A percentile compares a stretch with the other conserved stretches of the same genome.
These are phyloP conservation scores for Teleogryllus oceanicus DNA, from an alignment of 2,888 invertebrate species.

Conservation along the genomic window DNA sequence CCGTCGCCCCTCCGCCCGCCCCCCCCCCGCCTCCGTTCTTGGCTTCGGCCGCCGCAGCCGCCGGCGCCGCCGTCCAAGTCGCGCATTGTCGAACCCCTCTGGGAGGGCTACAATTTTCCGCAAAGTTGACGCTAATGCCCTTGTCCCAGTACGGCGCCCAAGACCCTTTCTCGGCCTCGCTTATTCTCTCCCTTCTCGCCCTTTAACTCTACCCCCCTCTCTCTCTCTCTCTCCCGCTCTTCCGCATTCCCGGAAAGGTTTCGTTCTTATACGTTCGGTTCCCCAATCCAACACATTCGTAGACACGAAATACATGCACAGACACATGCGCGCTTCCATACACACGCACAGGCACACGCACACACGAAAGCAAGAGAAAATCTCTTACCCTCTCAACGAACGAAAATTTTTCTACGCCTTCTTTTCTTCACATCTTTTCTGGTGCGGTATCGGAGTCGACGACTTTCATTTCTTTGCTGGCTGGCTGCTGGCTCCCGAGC, in stretches of 20 bases:
- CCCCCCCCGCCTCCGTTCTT: background rate
- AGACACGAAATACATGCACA: no score
- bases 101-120: constrained; percentile 33
- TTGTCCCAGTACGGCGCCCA: constrained; percentile 12
- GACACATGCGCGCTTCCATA: no score
- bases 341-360: no score
- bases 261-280: background rate
- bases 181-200: constrained; percentile 21
- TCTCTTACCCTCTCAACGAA: constrained; percentile 29
- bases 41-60: background rate
- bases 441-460: constrained; percentile 28
- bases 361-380: constrained; percentile 19
- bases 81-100: background rate
- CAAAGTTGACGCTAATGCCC: constrained; percentile 35
- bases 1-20: background rate
- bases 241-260: constrained; percentile 20
- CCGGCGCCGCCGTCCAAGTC: background rate
- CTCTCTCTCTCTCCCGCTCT: background rate
- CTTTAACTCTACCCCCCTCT: constrained; percentile 19
- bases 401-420: constrained; percentile 30
- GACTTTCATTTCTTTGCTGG: constrained; percentile 29
- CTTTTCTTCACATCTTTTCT: constrained; percentile 27
- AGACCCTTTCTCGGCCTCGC: background rate
- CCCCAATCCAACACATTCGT: background rate
- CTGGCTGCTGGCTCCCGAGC: background rate